Base-by-base conservation (phyloP, 1,140 invertebrate species). In the Camponotus vicinus region DNA sequence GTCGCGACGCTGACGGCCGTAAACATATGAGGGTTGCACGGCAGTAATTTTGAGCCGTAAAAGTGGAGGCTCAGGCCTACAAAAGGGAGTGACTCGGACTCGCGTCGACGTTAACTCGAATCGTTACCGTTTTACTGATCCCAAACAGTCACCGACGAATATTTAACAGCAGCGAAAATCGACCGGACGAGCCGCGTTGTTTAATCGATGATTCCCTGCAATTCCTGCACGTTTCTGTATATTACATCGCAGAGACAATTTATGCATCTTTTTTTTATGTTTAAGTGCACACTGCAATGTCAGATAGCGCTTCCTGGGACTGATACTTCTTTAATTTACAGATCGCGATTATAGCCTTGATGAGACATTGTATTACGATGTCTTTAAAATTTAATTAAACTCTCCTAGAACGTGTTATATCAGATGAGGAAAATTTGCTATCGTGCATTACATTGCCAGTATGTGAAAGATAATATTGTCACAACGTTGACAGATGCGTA, bases 51-150 rank as follows among this genome's bases (percentile, higher is more conserved):
- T 78, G 59, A 77, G 83, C 73, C 88, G 90, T 93, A 93, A 94
- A 93, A 93, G 89, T 85, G 83, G 49, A 88, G 86, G 61, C 40
- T 77, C 61, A 79, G 52, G 77, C 66, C 34, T 8, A 32, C 49
- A 8, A 57, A 78, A 76, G 75, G 64, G 69, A 80, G 69, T 88
- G 83, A 90, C 78, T 88, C 88, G 83, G 91, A 75, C 86, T 79
- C 76, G 42, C 32, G 52, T 42, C 70, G 86, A 52, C 86, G 86
- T 89, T 88, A 90, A 40, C 67, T 55, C 18, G 34, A 82, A 90
- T 92, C 92, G 91, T 94, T 94, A 94, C 92, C 90, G 90, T 93
- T 94, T 93, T 93, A 94, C 88, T 93, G 89, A 89, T 91, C 84
- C 85, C 61, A 91, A 93, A 93, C 86, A 89, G 71, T 89, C 70